Evolutionary conservation across 2,888 invertebrate species (phyloP).

Genomic region (Philereme vetulata): DNA sequence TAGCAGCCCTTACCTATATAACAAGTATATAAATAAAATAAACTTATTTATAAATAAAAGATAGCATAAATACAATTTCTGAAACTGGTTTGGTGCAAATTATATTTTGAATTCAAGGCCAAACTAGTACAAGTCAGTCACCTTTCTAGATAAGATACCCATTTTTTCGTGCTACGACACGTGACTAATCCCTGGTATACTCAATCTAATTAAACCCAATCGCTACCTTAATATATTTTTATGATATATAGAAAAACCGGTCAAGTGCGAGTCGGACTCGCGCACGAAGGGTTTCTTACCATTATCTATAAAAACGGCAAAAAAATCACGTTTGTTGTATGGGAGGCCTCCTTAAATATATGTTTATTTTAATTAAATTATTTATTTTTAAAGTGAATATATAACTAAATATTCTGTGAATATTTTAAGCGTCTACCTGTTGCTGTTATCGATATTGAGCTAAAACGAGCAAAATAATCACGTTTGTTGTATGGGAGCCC

Average conservation of each 20-base stretch:
- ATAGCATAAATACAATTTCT: conserved; percentile 7
- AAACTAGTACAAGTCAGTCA: conserved; percentile 32
- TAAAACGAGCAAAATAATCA: no score
- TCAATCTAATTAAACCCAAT: not conserved
- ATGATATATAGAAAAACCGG: not conserved
- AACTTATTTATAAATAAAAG: not conserved
- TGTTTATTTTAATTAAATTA: no score
- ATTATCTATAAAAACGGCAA: no score
- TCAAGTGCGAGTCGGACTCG: no score
- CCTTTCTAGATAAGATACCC: conserved; percentile 37
- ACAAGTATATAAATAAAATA: not conserved
- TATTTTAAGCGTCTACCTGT: no score
- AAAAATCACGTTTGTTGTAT: no score
- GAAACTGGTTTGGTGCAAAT: conserved; percentile 11
- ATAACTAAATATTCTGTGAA: no score
- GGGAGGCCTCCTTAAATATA: no score
- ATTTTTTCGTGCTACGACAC: conserved; percentile 10
- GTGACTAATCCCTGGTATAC: conserved; percentile 1
- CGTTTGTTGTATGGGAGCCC: no score
- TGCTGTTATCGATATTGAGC: no score
- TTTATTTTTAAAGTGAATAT: no score
- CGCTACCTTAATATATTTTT: conserved; percentile 1
- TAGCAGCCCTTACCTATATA: not conserved
- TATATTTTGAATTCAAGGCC: conserved; percentile 28
- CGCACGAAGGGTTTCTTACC: no score